Evolutionary conservation across 2,113 vertebrate genomes (phyloP).

Genomic region (Xenus cinereus): DNA sequence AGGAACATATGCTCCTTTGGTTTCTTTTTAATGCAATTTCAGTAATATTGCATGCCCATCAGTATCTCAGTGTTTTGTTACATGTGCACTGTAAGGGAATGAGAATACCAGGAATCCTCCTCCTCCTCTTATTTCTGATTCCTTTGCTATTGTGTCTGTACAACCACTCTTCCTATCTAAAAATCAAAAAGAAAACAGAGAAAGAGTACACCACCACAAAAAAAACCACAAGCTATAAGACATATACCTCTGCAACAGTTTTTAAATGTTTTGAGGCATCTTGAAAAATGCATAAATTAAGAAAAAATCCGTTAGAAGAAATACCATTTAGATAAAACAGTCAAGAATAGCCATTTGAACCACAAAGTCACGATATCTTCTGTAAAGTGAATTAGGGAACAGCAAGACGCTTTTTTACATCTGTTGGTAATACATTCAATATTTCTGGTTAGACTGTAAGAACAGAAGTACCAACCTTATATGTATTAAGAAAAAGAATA

Average conservation of each 20-base stretch:
- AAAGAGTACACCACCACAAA: background rate
- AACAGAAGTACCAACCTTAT: background rate
- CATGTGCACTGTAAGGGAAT: background rate
- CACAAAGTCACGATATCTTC: background rate
- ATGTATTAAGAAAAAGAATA: background rate
- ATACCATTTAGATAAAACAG: background rate
- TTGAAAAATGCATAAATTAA: background rate
- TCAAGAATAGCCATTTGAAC: background rate
- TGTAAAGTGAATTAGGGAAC: background rate
- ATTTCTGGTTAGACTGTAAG: background rate
- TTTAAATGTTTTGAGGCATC: background rate
- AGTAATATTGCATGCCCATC: background rate
- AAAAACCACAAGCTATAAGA: background rate
- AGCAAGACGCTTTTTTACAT: background rate
- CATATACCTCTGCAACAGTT: background rate
- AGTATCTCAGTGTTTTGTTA: background rate
- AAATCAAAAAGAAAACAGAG: background rate
- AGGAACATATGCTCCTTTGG: background rate
- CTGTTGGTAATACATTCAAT: background rate
- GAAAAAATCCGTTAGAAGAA: background rate
- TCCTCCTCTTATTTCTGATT: background rate
- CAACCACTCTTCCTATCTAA: background rate
- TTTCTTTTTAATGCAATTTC: background rate
- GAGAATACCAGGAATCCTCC: background rate
- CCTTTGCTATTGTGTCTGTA: background rate